Evolutionary conservation across 2,797 vertebrate species (phyloP), one percentile per base, ranked within the genome.

Genomic region (Cyclopterus lumpus): DNA sequence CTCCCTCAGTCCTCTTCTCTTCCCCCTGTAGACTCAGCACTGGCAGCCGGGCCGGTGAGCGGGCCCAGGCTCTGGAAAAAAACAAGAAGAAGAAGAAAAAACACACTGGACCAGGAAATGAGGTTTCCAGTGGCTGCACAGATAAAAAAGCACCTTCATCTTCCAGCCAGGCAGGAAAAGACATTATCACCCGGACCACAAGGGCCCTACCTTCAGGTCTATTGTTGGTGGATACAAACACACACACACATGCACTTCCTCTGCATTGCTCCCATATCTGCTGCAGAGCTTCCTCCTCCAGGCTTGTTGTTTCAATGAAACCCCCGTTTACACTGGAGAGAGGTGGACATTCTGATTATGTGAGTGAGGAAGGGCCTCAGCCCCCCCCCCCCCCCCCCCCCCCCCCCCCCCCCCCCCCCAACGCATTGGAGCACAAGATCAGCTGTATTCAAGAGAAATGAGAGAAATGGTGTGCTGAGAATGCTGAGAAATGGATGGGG

Each of bases 81-180:
- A 91, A 38, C 36, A 38, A 38, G 89, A 49, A 14, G 38, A 15
- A 5, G 12, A 38, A 0, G 4, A 36, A 42, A 42, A 18, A 46
- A 46, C 18, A 46, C 18, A n/a, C 81, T 57, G 66, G 68, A 89
- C 75, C 51, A 82, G 88, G 87, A 93, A 94, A 92, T 92, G 64
- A 93, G 80, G 75, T 93, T 94, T 92, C 90, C 91, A 91, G 90
- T 63, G 64, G 58, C 68, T 79, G 83, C 64, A 64, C 76, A 83
- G 87, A 93, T 89, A n/a, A 38, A 12, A 89, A 91, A 90, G 65
- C 9, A 24, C 61, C 71, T 76, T 75, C 66, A 82, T 86, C 83
- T 84, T 67, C 64, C 53, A 51, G 72, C 57, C 44, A 55, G 57
- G 75, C 88, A 87, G 90, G 90, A 85, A 92, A 93, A 93, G 36